phyloP scores from a whole-genome alignment of 1,140 invertebrate genomes.

The Muscidifurax raptorellus region DNA sequence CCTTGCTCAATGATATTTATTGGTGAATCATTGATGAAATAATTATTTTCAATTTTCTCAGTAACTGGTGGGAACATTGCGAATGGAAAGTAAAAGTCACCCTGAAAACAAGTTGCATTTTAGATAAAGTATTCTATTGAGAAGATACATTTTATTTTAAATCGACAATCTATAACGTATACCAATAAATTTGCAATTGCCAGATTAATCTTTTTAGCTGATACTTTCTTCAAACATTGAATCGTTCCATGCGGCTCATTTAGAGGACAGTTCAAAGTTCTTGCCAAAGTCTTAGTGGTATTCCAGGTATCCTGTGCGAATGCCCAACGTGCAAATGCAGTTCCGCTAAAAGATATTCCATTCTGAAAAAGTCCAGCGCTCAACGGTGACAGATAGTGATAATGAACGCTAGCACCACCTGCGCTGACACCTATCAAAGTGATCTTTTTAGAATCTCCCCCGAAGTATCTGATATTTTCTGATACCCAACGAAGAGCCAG shows the following conservation, averaged over 20 bases:
- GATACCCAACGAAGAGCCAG: slow-evolving; percentile 78
- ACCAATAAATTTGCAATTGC: neutral
- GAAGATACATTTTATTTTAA: neutral
- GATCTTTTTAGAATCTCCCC: slow-evolving; percentile 74
- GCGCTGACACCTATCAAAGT: slow-evolving; percentile 76
- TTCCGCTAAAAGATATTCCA: slow-evolving; percentile 87
- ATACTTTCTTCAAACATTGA: neutral
- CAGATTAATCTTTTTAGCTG: neutral
- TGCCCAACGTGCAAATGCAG: slow-evolving; percentile 83
- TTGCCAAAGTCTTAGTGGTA: slow-evolving; percentile 81
- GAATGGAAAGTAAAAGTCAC: slow-evolving; percentile 72
- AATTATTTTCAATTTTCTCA: slow-evolving; percentile 66
- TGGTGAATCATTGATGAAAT: slow-evolving; percentile 76
- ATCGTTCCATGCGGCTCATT: neutral
- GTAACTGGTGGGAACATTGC: slow-evolving; percentile 76
- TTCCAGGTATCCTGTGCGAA: slow-evolving; percentile 79
- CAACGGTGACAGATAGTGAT: slow-evolving; percentile 78
- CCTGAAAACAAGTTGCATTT: too few species aligned
- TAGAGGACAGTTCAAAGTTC: slow-evolving; percentile 82
- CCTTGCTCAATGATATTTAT: slow-evolving; percentile 72
- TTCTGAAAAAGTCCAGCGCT: slow-evolving; percentile 67
- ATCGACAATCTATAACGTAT: neutral
- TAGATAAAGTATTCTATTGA: slow-evolving; percentile 25
- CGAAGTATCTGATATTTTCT: slow-evolving; percentile 77
- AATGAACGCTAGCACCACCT: slow-evolving; percentile 76